Percentiles rank a stretch among this genome's conserved stretches.
These are phyloP conservation scores for Microplitis manilae DNA, from an alignment of 2,888 invertebrate genomes.

Conservation along the genomic window DNA sequence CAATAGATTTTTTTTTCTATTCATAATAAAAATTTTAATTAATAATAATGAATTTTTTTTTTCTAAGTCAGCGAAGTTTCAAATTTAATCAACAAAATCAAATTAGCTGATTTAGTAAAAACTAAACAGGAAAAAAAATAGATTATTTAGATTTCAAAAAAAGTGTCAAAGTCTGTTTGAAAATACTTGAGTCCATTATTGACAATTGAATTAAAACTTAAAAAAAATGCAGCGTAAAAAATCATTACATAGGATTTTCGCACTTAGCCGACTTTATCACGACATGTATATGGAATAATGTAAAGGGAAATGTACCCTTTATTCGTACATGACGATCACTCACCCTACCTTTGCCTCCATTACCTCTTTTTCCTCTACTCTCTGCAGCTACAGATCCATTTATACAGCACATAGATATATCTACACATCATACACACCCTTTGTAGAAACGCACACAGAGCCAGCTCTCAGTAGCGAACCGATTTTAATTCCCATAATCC, in stretches of 20 bases:
- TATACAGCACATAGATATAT: neutral
- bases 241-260: neutral
- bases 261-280: neutral
- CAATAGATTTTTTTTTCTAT: neutral
- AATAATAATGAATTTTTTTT: neutral
- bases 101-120: too few relatives aligned
- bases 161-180: too few relatives aligned
- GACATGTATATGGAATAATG: neutral
- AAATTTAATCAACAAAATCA: too few relatives aligned
- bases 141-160: too few relatives aligned
- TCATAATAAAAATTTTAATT: too few relatives aligned
- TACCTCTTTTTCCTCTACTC: neutral
- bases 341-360: neutral
- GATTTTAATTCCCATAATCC: conserved; percentile 66
- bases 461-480: conserved; percentile 32
- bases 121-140: too few relatives aligned
- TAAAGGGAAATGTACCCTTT: conserved; percentile 5
- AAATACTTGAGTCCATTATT: too few relatives aligned
- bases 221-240: neutral
- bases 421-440: neutral
- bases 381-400: neutral
- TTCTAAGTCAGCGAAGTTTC: neutral
- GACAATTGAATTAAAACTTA: too few relatives aligned
- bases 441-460: neutral
- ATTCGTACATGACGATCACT: neutral